These are phyloP conservation scores for Gymnocephalus cernua DNA, from an alignment of 2,113 vertebrate species.

Conservation along the genomic window DNA sequence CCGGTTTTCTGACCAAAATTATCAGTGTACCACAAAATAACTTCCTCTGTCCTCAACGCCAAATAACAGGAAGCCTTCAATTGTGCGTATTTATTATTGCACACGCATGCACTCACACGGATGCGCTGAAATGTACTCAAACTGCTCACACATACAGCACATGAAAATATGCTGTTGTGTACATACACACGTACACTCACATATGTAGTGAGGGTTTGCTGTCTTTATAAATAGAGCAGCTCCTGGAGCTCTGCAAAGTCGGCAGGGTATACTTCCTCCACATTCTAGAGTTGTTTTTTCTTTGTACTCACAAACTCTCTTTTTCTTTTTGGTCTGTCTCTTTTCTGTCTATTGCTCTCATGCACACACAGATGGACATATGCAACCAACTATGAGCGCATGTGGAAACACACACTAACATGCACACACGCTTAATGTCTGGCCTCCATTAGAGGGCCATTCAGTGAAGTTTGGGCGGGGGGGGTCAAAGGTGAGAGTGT, in stretches of 20 bases:
- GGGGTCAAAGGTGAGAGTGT: constrained; percentile 78
- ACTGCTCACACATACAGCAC: constrained; percentile 29
- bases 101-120: constrained; percentile 13
- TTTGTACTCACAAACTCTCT: constrained; percentile 51
- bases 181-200: constrained; percentile 29
- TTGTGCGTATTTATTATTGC: constrained; percentile 87
- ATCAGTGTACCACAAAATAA: constrained; percentile 88
- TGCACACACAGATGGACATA: constrained; percentile 35
- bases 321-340: constrained; percentile 13
- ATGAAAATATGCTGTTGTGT: constrained; percentile 47
- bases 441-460: constrained; percentile 79
- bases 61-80: constrained; percentile 89
- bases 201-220: constrained; percentile 67
- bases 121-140: constrained; percentile 30
- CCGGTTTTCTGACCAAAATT: constrained; percentile 86
- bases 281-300: constrained; percentile 67
- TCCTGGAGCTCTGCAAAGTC: constrained; percentile 69
- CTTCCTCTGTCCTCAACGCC: constrained; percentile 85
- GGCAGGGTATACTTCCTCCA: constrained; percentile 82
- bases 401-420: constrained; percentile 47
- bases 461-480: constrained; percentile 58
- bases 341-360: constrained; percentile 31
- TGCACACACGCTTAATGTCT: constrained; percentile 58
- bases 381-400: constrained; percentile 31
- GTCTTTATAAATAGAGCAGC: constrained; percentile 83